Evolutionary conservation across 1,140 invertebrate species (phyloP), one percentile per base, ranked within the genome.

Genomic region (Radopholus similis): DNA sequence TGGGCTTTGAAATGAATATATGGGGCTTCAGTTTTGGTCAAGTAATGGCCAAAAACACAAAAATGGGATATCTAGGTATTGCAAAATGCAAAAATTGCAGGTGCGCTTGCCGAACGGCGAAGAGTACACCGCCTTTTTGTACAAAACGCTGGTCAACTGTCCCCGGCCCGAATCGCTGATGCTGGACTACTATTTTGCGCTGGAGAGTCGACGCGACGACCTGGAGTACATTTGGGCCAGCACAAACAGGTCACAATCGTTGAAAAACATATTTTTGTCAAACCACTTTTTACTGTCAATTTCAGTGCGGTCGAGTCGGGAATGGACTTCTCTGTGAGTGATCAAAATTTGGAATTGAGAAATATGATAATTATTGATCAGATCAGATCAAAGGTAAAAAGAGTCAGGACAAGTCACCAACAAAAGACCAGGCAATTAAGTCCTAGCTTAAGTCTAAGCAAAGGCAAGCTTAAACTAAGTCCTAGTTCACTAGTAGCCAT

Each of bases 271-370:
- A 51, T 4, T 2, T 23, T 51, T 4, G 23, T 21, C 47, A 3
- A n/a, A 3, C 47, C 8, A 4, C 30, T 51, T 51, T 4, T 51
- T 1, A 6, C 2, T 3, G 8, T 47, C 42, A 3, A 4, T 23
- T 23, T 58, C 4, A 70, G 65, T 55, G 72, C 71, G 2, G 62
- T 56, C 54, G 72, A 73, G 63, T 73, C 72, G 11, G 72, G 72
- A 4, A 26, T 70, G 21, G 72, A 73, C 47, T 96, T 94, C 83
- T 92, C 90, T 15, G 90, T 90, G 5, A 86, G 92, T 51, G 95
- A 93, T 92, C 93, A 71, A 72, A 49, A 74, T 78, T 70, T 54
- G 58, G 38, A 28, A 18, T 8, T n/a, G 47, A 21, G 21, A 51
- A 51, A 21, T 40, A 18, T 68, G 34, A 37, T 15, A 71, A 44